Conservation (phyloP, 2,797 vertebrate species). For the Rhynchonycteris naso region DNA sequence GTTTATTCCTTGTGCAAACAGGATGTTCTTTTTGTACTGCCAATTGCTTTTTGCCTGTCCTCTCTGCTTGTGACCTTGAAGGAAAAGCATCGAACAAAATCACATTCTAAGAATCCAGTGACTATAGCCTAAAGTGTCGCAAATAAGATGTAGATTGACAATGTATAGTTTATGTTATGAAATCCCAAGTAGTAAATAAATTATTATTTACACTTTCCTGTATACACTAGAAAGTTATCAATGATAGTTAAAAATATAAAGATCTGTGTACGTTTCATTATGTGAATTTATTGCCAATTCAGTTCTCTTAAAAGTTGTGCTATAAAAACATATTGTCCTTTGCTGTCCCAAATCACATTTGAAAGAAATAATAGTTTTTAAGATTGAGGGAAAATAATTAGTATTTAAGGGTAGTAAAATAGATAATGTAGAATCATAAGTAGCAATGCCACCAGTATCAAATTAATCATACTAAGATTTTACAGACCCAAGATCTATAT, state of each 20-base stretch:
- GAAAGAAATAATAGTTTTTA: conserved; percentile 48
- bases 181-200: not conserved
- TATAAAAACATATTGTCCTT: conserved; percentile 68
- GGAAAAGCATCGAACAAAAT: not conserved
- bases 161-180: not conserved
- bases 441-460: not conserved
- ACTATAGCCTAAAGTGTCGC: not conserved
- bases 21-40: not conserved
- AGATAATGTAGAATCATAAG: not conserved
- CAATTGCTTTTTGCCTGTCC: fast-evolving
- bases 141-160: not conserved
- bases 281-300: conserved; percentile 69
- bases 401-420: not conserved
- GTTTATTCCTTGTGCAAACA: not conserved
- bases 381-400: not conserved
- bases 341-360: conserved; percentile 60
- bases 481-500: not conserved
- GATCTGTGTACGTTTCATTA: conserved; percentile 70
- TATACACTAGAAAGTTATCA: not conserved
- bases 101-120: not conserved
- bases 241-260: conserved; percentile 46
- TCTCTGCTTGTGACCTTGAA: not conserved
- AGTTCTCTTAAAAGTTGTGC: conserved; percentile 61
- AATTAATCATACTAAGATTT: not conserved
- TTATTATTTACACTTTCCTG: conserved; percentile 32